Percentiles rank a stretch among this genome's conserved stretches.
phyloP scores from a whole-genome alignment of 1,140 invertebrate genomes.

The Eriocheir sinensis region DNA sequence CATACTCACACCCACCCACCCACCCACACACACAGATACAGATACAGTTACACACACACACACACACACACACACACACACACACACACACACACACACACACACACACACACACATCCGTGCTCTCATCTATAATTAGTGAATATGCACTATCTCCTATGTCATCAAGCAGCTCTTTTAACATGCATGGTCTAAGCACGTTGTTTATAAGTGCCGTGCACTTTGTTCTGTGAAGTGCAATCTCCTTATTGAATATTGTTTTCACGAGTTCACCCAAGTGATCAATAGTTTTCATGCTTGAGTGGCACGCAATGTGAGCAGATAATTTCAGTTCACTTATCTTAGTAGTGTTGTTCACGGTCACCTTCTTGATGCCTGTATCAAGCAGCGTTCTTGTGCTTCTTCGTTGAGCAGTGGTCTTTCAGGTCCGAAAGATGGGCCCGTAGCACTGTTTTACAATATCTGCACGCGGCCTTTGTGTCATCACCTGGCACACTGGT shows the following conservation, averaged over 20 bases:
- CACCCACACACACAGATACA: too few relatives aligned
- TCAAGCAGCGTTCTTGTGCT: not conserved
- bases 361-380: constrained; percentile 20
- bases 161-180: not conserved
- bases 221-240: constrained; percentile 24
- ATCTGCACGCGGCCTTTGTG: constrained; percentile 25
- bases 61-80: too few relatives aligned
- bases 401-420: not conserved
- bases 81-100: too few relatives aligned
- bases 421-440: not conserved
- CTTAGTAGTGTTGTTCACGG: not conserved
- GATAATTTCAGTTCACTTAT: constrained; percentile 27
- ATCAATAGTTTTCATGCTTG: constrained; percentile 27
- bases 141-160: not conserved
- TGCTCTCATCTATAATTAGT: too few relatives aligned
- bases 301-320: constrained; percentile 3
- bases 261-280: constrained; percentile 30
- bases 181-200: constrained; percentile 17
- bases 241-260: not conserved
- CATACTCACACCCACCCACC: too few relatives aligned
- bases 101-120: too few relatives aligned
- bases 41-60: too few relatives aligned
- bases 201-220: constrained; percentile 29
- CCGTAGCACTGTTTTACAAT: not conserved
- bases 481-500: constrained; percentile 12